Percentiles rank a stretch among this genome's conserved stretches.
Evolutionary conservation across 2,113 vertebrate species (phyloP).

Genomic region (Cepphus grylle): DNA sequence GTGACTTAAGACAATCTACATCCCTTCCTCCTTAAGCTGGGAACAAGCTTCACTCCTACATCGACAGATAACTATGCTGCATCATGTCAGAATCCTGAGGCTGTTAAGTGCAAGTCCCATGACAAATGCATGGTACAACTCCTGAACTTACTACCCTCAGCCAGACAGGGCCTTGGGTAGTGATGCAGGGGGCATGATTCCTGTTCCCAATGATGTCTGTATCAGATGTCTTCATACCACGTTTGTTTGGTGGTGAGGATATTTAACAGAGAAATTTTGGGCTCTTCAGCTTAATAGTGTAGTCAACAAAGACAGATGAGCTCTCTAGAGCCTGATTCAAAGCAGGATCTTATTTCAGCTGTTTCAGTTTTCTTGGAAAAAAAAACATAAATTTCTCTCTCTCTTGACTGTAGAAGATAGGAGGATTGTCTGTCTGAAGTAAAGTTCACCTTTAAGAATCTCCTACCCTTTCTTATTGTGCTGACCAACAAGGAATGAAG

Average conservation of each 20-base stretch:
- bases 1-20: not conserved
- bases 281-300: not conserved
- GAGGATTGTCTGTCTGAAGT: not conserved
- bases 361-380: not conserved
- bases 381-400: not conserved
- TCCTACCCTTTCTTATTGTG: not conserved
- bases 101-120: not conserved
- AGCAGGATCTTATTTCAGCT: not conserved
- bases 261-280: not conserved
- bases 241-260: not conserved
- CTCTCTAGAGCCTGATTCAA: not conserved
- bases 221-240: not conserved
- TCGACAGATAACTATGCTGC: not conserved
- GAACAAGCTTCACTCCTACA: not conserved
- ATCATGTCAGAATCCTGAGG: not conserved
- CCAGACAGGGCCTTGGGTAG: not conserved
- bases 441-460: not conserved
- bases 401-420: not conserved
- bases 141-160: not conserved
- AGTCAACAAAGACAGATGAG: not conserved
- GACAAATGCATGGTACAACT: not conserved
- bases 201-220: not conserved
- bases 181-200: not conserved
- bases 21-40: rapidly evolving
- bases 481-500: not conserved